A percentile compares a stretch with the other conserved stretches of the same genome.
These are phyloP conservation scores for Aradus depressus DNA, from an alignment of 2,888 invertebrate genomes.

Conservation along the genomic window DNA sequence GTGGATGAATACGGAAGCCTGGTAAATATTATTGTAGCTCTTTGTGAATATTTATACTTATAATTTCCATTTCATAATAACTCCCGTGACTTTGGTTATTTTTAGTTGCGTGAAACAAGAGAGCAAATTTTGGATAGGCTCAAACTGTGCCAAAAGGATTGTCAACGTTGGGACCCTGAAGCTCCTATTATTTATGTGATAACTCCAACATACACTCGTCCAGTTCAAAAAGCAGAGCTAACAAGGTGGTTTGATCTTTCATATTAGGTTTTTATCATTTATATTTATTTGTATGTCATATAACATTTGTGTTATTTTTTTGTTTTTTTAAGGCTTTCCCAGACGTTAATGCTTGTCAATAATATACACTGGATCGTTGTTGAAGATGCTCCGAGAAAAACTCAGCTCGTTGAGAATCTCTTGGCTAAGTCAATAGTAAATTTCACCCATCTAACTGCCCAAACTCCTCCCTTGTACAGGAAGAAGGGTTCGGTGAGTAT, in stretches of 20 bases:
- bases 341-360: constrained; percentile 73
- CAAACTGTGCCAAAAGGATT: constrained; percentile 26
- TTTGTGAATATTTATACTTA: neutral
- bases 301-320: constrained; percentile 8
- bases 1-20: constrained; percentile 28
- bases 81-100: neutral
- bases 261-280: constrained; percentile 5
- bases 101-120: constrained; percentile 28
- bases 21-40: constrained; percentile 19
- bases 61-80: neutral
- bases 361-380: constrained; percentile 89
- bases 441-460: constrained; percentile 51
- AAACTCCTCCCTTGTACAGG: constrained; percentile 60
- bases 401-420: constrained; percentile 58
- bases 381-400: constrained; percentile 67
- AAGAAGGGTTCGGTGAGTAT: constrained; percentile 37
- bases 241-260: constrained; percentile 49
- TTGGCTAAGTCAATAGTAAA: constrained; percentile 51
- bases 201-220: constrained; percentile 81
- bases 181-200: constrained; percentile 74
- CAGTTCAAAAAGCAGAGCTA: constrained; percentile 87
- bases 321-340: constrained; percentile 55
- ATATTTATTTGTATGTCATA: neutral
- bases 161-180: constrained; percentile 35
- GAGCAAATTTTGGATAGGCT: constrained; percentile 27